Conservation (phyloP, 2,113 vertebrate genomes). For the Turnix velox region DNA sequence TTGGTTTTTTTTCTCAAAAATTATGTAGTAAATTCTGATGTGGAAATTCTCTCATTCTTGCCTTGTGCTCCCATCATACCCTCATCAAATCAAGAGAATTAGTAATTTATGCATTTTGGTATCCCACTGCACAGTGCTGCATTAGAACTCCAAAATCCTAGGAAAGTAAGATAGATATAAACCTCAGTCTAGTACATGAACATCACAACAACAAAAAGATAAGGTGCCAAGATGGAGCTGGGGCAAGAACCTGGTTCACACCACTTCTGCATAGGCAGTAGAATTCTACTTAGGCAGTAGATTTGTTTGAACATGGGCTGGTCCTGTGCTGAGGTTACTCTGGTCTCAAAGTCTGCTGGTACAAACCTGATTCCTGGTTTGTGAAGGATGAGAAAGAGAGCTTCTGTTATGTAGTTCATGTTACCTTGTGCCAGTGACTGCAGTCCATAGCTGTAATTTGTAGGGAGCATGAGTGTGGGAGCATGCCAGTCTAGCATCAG, state of each 20-base stretch:
- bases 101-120: background rate
- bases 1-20: background rate
- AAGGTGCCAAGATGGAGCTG: background rate
- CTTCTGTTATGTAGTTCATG: rapidly evolving
- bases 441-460: background rate
- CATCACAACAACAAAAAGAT: background rate
- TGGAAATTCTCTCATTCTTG: background rate
- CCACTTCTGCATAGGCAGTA: background rate
- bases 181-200: background rate
- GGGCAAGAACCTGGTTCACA: background rate
- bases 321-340: background rate
- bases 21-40: background rate
- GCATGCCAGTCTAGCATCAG: background rate
- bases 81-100: background rate
- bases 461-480: background rate
- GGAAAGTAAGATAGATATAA: background rate
- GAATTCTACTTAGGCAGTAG: background rate
- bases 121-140: background rate
- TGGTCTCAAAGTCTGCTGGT: background rate
- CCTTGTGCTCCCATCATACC: background rate
- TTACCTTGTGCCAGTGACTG: background rate
- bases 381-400: background rate
- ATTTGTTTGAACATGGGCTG: background rate
- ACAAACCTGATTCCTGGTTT: background rate
- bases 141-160: background rate